A percentile compares a stretch with the other conserved stretches of the same genome.
Conservation (phyloP, 2,888 invertebrate species). For the Ceraclea dissimilis region DNA sequence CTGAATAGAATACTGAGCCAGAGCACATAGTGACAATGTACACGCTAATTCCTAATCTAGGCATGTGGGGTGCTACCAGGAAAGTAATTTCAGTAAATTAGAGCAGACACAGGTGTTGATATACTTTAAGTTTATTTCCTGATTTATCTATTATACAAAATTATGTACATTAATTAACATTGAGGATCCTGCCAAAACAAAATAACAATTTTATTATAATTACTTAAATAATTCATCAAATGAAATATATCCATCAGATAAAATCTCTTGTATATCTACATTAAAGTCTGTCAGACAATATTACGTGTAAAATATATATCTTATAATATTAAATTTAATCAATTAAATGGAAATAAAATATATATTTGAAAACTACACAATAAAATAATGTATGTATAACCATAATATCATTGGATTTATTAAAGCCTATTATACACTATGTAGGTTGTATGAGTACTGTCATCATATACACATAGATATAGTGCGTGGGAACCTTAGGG, state of each 20-base stretch:
- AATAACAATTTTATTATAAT: constrained; percentile 39
- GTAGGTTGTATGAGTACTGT: constrained; percentile 23
- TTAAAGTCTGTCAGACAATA: constrained; percentile 17
- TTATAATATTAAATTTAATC: constrained; percentile 22
- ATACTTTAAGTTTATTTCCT: constrained; percentile 53
- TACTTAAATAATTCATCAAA: constrained; percentile 48
- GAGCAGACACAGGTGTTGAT: constrained; percentile 48
- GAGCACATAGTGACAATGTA: constrained; percentile 30
- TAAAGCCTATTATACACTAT: constrained; percentile 20
- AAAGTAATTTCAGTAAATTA: constrained; percentile 49
- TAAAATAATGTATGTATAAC: constrained; percentile 32
- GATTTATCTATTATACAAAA: constrained; percentile 52
- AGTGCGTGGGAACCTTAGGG: too few relatives aligned
- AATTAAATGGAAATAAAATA: constrained; percentile 23
- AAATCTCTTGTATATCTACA: constrained; percentile 22
- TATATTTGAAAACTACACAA: constrained; percentile 45
- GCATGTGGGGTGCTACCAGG: constrained; percentile 53
- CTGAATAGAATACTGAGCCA: too few relatives aligned
- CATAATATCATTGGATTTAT: constrained; percentile 26
- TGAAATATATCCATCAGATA: constrained; percentile 32
- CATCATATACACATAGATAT: background rate
- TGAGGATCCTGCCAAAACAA: constrained; percentile 53
- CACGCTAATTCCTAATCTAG: constrained; percentile 48
- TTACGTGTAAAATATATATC: constrained; percentile 24
- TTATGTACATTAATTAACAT: constrained; percentile 54